Base-by-base conservation (phyloP, 2,797 vertebrate species). In the Darevskia mixta region DNA sequence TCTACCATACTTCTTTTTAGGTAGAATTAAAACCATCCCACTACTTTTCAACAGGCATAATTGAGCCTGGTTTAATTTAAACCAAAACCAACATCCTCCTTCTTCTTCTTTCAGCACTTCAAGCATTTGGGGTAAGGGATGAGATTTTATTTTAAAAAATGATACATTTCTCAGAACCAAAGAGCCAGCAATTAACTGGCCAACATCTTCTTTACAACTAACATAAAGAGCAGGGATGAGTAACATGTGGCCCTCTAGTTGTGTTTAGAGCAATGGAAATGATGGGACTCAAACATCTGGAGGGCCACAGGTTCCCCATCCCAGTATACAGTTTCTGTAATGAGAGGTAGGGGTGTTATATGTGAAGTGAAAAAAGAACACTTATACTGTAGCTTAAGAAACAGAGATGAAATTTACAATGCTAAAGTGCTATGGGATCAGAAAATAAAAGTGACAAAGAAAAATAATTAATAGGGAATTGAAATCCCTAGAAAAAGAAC, bases 381-480 rank as follows among this genome's bases (percentile, higher is more conserved):
- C 1, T 5, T 41, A 66, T 75, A 35, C 66, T 20, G 11, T 66
- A 15, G 58, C 15, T 18, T 18, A 81, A 35, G 23, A 75, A 45
- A 17, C 38, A 80, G 55, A 80, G 11, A 41, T 35, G 77, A 85
- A 25, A 64, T 29, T 32, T 49, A 49, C 29, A 35, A 20, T 75
- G 49, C 29, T 18, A 25, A 79, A 29, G 38, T 61, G 32, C 4
- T 8, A 18, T 27, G 20, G 20, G n/a, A 23, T 25, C 55, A 67
- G 13, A 66, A 82, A 27, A 82, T 66, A 71, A 35, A 82, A 43
- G 15, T 32, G 58, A 73, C 71, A 55, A 77, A 35, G 15, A 18
- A 75, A 87, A 76, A 67, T 66, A 87, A 66, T 73, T 75, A 73
- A 61, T 43, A 20, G n/a, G 41, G 29, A 64, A 58, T 8, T 81